Percentiles rank a stretch among this genome's conserved stretches.
Conservation (phyloP, 2,888 invertebrate genomes). For the Hypsopygia costalis region DNA sequence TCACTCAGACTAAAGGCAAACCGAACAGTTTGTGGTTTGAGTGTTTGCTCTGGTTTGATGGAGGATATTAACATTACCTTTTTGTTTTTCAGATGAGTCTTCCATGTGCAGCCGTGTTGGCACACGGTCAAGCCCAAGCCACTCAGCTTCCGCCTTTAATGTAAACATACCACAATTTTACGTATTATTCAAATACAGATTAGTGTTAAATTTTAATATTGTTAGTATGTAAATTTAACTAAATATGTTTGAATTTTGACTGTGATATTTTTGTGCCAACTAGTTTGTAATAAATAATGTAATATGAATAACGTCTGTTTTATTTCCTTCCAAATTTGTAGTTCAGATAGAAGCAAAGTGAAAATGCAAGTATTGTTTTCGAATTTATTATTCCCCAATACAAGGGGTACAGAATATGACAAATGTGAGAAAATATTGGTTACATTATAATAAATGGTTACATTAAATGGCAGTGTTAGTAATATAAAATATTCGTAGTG, state of each 20-base stretch:
- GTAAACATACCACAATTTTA: conserved; percentile 63
- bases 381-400: conserved; percentile 41
- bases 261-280: conserved; percentile 42
- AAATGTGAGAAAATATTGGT: conserved; percentile 1
- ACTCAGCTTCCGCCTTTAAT: conserved; percentile 82
- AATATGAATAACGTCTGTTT: background rate
- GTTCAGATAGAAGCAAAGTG: conserved; percentile 25
- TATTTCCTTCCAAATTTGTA: background rate
- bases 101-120: conserved; percentile 82
- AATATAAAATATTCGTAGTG: too few relatives aligned
- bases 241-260: conserved; percentile 16
- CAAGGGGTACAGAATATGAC: conserved; percentile 26
- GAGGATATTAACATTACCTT: conserved; percentile 69
- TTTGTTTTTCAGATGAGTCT: conserved; percentile 78
- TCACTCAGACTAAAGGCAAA: conserved; percentile 51
- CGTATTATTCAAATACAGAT: conserved; percentile 38
- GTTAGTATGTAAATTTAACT: conserved; percentile 14
- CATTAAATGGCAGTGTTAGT: too few relatives aligned
- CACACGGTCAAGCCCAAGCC: conserved; percentile 83
- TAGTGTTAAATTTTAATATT: conserved; percentile 25
- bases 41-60: conserved; percentile 54
- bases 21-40: conserved; percentile 49
- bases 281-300: conserved; percentile 28
- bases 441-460: too few relatives aligned
- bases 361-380: conserved; percentile 43